Evolutionary conservation across 1,140 invertebrate species (phyloP).

Genomic region (Meteorus sp.): DNA sequence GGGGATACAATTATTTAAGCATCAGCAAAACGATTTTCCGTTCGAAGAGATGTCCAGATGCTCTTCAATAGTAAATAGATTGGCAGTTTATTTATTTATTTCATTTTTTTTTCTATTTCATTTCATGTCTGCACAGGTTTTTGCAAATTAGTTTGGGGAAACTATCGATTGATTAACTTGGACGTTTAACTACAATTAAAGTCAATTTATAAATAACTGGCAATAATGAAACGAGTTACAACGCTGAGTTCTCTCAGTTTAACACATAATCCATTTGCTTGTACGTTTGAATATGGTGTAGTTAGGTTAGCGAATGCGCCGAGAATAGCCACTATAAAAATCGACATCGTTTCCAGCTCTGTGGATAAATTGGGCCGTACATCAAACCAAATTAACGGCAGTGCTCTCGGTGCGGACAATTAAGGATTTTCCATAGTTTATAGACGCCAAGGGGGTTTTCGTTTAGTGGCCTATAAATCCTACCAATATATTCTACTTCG

Average conservation of each 20-base stretch:
- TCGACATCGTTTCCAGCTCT: conserved; percentile 29
- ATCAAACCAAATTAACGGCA: conserved; percentile 36
- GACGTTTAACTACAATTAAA: too few relatives aligned
- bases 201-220: too few relatives aligned
- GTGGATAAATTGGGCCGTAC: conserved; percentile 31
- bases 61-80: too few relatives aligned
- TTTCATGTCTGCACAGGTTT: too few relatives aligned
- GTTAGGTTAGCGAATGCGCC: conserved; percentile 14
- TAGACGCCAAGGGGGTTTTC: conserved; percentile 32
- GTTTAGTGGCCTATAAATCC: conserved; percentile 35
- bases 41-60: background rate
- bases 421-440: conserved; percentile 36
- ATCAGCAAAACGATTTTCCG: conserved; percentile 30
- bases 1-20: conserved; percentile 38
- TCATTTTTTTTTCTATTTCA: too few relatives aligned
- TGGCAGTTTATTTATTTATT: too few relatives aligned
- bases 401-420: conserved; percentile 31
- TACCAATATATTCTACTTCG: conserved; percentile 31
- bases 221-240: background rate
- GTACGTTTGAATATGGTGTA: conserved; percentile 12
- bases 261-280: background rate
- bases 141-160: too few relatives aligned
- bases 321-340: conserved; percentile 30
- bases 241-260: conserved; percentile 5
- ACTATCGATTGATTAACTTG: too few relatives aligned